Conservation (phyloP, 1,140 invertebrate species). For the Gryllus bimaculatus region DNA sequence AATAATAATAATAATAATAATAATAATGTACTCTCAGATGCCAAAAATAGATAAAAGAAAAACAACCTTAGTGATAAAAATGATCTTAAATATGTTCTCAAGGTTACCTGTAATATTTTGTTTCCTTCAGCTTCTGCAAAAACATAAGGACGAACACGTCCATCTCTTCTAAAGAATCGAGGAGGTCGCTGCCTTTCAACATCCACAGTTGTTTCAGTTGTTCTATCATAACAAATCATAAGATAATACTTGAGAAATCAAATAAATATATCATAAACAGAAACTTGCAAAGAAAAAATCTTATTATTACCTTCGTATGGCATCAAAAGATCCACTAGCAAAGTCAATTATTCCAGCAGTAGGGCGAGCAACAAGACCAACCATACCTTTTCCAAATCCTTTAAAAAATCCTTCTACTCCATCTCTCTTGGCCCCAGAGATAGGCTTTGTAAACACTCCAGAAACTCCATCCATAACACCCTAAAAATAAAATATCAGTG, state of each 20-base stretch:
- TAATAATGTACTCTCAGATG: no score
- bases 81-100: background rate
- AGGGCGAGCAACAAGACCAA: slow-evolving; percentile 88
- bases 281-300: background rate
- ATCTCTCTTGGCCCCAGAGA: slow-evolving; percentile 88
- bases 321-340: slow-evolving; percentile 88
- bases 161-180: slow-evolving; percentile 70
- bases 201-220: slow-evolving; percentile 67
- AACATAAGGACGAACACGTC: slow-evolving; percentile 77
- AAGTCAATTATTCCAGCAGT: slow-evolving; percentile 96
- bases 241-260: background rate
- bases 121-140: slow-evolving; percentile 76
- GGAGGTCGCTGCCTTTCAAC: slow-evolving; percentile 68
- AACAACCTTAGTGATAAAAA: background rate
- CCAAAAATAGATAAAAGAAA: background rate
- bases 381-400: slow-evolving; percentile 89
- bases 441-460: slow-evolving; percentile 90
- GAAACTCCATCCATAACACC: slow-evolving; percentile 90
- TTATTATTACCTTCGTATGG: slow-evolving; percentile 65
- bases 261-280: background rate
- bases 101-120: slow-evolving; percentile 54
- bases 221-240: slow-evolving; percentile 40
- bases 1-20: no score
- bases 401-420: slow-evolving; percentile 95
- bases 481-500: slow-evolving; percentile 36